Base-by-base conservation (phyloP, 2,888 invertebrate species). In the Spatulosminthurus flaviceps region DNA sequence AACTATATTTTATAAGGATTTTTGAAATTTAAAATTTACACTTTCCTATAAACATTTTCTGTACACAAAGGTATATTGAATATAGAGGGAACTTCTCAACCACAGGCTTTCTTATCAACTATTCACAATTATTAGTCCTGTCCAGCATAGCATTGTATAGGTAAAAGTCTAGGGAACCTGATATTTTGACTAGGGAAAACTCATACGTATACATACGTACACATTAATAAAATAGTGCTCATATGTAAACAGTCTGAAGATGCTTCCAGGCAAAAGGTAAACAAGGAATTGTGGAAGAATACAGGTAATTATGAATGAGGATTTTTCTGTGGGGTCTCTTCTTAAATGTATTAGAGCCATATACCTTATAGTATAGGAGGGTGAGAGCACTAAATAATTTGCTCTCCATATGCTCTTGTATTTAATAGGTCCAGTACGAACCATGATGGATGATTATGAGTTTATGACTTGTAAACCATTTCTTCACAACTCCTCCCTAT, bases 401-500 rank as follows among this genome's bases (percentile, higher is more conserved):
- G 64, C 74, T 74, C 74, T 74, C 11, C 73, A 34, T 60, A 7
- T n/a, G 74, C 64, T n/a, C 9, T 51, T 51, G 19, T 51, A 9
- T 7, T 41, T 9, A 74, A 64, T 64, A 64, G 64, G 66, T 67
- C 74, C 74, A 60, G 19, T 64, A n/a, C n/a, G n/a, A n/a, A n/a
- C 42, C 77, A 64, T 80, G 80, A 80, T 80, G 80, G 51, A 77
- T 80, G 80, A 80, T 80, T 80, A 77, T 77, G 77, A 80, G 77
- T 80, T 80, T 80, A 80, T 80, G 80, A 80, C 74, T 80, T 80
- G 74, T 69, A 69, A 80, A 70, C 74, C 51, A 71, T 51, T 73
- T 80, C 77, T 80, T 77, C 80, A 80, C 80, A 80, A 51, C 80
- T 80, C 80, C 80, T 73, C 80, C 80, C 64, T 34, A 29, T 34